Conservation (phyloP, 2,888 invertebrate genomes). For the Salticus scenicus region DNA sequence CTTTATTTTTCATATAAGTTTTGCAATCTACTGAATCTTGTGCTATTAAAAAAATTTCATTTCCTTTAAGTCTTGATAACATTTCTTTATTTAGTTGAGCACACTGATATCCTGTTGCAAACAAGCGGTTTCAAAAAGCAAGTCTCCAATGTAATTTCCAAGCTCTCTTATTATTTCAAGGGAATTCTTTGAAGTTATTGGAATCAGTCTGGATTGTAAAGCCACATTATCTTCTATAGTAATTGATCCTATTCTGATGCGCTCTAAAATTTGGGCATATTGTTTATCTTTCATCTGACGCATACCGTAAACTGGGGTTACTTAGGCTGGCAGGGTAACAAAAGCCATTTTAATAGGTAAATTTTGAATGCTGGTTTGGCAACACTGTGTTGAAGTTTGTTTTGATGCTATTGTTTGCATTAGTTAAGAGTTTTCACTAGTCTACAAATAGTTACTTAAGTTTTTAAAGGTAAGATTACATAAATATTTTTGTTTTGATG, state of each 20-base stretch:
- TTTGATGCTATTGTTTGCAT: no score
- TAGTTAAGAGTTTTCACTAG: no score
- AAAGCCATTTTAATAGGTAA: no score
- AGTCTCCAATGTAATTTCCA: background rate
- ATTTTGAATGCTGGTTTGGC: no score
- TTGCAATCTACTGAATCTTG: background rate
- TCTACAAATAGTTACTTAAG: no score
- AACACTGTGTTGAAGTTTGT: no score
- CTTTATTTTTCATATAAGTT: background rate
- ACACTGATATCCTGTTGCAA: background rate
- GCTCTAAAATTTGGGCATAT: background rate
- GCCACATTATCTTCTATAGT: background rate
- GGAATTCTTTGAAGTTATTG: background rate
- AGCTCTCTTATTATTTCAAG: background rate
- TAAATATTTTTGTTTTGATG: no score
- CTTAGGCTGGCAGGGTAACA: no score
- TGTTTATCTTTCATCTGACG: slow-evolving; percentile 1
- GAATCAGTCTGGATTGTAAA: background rate
- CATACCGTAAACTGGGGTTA: no score
- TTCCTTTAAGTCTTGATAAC: background rate
- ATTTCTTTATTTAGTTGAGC: background rate
- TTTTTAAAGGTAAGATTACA: no score
- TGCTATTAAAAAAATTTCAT: background rate
- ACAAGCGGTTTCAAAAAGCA: background rate
- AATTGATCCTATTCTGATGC: background rate